Evolutionary conservation across 1,140 invertebrate species (phyloP), one percentile per base, ranked within the genome.

Genomic region (Apis florea): DNA sequence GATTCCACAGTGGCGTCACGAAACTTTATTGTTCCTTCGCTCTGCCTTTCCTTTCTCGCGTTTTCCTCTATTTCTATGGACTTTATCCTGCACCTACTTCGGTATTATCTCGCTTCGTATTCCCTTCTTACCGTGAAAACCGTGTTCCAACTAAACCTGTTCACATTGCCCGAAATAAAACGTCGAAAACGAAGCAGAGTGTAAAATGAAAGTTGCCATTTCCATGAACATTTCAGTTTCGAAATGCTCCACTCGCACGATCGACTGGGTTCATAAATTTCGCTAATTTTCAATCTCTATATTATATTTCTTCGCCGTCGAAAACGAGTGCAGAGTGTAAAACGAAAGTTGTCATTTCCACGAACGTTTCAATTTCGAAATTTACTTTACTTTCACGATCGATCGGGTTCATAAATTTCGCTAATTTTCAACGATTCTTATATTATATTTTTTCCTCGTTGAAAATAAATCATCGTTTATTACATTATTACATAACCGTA

Each of bases 91-190:
- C 26, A 8, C 12, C 51, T 54, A 24, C 26, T 56, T 71, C 3
- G 54, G 63, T 76, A 82, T 82, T 82, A 82, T 68, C 79, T 69
- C 54, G 72, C 49, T 26, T 56, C 63, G 53, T 67, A 47, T 64
- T 49, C 72, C 53, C 31, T 66, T 21, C 26, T 40, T 26, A 5
- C 21, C 19, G n/a, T 53, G 21, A n/a, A 51, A 67, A 47, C 24
- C 59, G 19, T 47, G 53, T 19, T 56, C 24, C 63, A 31, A 66
- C 74, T 31, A 47, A 82, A 80, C 56, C 83, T 74, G 79, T 74
- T 72, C 83, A 67, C 63, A 67, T 76, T 81, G 19, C 24, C 4
- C 56, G 56, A 82, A 86, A 82, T 73, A 61, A 77, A 76, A 59
- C 40, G 53, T 63, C 67, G 69, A 78, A 70, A 71, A 79, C 59